A percentile compares a stretch with the other conserved stretches of the same genome.
Conservation (phyloP, 1,140 invertebrate genomes). For the Dysdera silvatica region DNA sequence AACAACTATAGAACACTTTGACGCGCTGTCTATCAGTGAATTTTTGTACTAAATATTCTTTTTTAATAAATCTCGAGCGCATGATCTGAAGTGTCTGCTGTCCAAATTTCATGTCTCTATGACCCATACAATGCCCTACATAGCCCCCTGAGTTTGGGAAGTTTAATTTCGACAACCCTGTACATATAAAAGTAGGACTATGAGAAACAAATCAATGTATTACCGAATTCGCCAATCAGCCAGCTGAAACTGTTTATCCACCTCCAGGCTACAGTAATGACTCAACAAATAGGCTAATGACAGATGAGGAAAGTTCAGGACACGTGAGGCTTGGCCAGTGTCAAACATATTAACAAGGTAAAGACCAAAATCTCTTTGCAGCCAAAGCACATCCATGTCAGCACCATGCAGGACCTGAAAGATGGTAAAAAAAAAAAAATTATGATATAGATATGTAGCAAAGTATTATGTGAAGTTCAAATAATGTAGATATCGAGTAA, state of each 20-base stretch:
- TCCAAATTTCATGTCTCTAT: no score
- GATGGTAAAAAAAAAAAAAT: background rate
- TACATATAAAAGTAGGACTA: background rate
- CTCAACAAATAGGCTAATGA: constrained; percentile 73
- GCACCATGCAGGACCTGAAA: constrained; percentile 83
- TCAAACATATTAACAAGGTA: constrained; percentile 98
- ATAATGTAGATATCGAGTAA: no score
- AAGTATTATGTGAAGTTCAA: no score
- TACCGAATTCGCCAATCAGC: constrained; percentile 91
- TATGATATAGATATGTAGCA: no score
- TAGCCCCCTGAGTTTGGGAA: no score
- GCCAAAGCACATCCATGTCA: constrained; percentile 80
- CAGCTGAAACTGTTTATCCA: constrained; percentile 84
- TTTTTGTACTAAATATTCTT: no score
- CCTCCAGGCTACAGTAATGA: constrained; percentile 65
- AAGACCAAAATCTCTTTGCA: constrained; percentile 88
- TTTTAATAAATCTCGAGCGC: no score
- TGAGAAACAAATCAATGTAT: background rate
- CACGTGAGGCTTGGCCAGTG: constrained; percentile 76
- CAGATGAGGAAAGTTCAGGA: constrained; percentile 60
- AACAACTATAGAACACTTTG: no score
- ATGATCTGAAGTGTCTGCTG: no score
- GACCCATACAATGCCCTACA: no score
- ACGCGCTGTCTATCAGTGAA: no score
- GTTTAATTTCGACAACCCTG: background rate